Evolutionary conservation across 2,113 vertebrate species (phyloP).

Genomic region (Anoura caudifer): DNA sequence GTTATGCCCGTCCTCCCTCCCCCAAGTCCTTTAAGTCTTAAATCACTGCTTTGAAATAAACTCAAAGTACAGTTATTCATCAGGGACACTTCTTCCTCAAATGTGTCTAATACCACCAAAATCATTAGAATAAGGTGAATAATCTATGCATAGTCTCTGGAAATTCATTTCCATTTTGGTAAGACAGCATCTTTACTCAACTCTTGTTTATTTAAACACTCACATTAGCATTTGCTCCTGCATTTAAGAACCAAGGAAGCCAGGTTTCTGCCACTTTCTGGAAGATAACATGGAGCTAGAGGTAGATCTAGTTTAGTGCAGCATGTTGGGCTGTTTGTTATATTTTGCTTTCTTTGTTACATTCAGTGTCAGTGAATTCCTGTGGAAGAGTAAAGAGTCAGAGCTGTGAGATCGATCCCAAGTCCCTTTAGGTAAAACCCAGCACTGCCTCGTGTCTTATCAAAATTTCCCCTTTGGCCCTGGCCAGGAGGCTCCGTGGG

Average conservation of each 20-base stretch:
- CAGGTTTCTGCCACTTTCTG: neutral
- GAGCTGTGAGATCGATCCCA: fast-evolving
- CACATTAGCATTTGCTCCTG: neutral
- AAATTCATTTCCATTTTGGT: neutral
- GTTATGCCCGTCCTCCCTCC: neutral
- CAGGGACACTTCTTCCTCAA: neutral
- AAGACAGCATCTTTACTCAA: neutral
- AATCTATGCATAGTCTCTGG: neutral
- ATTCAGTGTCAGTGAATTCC: neutral
- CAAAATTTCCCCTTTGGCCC: neutral
- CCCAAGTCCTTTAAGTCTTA: neutral
- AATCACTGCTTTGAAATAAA: neutral
- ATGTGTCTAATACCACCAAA: neutral
- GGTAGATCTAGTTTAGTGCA: neutral
- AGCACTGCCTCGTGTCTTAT: neutral
- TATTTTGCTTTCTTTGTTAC: neutral
- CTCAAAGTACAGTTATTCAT: neutral
- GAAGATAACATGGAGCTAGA: neutral
- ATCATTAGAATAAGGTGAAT: neutral
- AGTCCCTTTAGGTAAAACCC: neutral
- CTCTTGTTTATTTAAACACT: neutral
- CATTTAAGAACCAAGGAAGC: neutral
- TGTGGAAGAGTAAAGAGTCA: neutral
- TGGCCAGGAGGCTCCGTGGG: no score
- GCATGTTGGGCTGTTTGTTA: neutral